phyloP scores from a whole-genome alignment of 2,888 invertebrate species.

The Lydus trimaculatus region DNA sequence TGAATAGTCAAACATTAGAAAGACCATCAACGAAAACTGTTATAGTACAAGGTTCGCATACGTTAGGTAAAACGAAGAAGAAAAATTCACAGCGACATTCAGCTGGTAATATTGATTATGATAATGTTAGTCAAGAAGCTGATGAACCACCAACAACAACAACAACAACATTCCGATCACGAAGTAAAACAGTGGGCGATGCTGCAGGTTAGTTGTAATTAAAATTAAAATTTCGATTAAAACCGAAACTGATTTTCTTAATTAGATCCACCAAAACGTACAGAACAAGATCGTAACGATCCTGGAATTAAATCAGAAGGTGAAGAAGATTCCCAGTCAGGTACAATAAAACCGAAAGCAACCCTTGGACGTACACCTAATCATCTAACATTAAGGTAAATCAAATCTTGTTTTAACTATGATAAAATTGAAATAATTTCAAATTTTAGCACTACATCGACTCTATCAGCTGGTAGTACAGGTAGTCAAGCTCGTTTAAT shows the following conservation, averaged over 20 bases:
- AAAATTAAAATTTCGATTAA: slow-evolving; percentile 5
- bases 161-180: slow-evolving; percentile 71
- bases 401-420: background rate
- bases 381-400: slow-evolving; percentile 84
- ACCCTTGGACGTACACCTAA: slow-evolving; percentile 89
- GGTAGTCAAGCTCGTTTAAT: slow-evolving; percentile 92
- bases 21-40: slow-evolving; percentile 64
- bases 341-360: slow-evolving; percentile 65
- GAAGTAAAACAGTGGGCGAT: slow-evolving; percentile 93
- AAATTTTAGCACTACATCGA: slow-evolving; percentile 83
- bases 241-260: background rate
- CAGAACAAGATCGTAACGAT: slow-evolving; percentile 67
- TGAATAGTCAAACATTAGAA: slow-evolving; percentile 68
- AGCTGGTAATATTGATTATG: slow-evolving; percentile 85
- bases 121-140: slow-evolving; percentile 79
- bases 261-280: slow-evolving; percentile 56
- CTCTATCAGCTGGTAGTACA: slow-evolving; percentile 91
- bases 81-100: slow-evolving; percentile 81
- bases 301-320: slow-evolving; percentile 87
- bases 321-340: slow-evolving; percentile 81
- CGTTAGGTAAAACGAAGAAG: slow-evolving; percentile 81
- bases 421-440: background rate
- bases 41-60: slow-evolving; percentile 73
- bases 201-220: slow-evolving; percentile 73
- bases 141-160: slow-evolving; percentile 66